Base-by-base conservation (phyloP, 2,797 vertebrate genomes). In the Sarcophilus harrisii region DNA sequence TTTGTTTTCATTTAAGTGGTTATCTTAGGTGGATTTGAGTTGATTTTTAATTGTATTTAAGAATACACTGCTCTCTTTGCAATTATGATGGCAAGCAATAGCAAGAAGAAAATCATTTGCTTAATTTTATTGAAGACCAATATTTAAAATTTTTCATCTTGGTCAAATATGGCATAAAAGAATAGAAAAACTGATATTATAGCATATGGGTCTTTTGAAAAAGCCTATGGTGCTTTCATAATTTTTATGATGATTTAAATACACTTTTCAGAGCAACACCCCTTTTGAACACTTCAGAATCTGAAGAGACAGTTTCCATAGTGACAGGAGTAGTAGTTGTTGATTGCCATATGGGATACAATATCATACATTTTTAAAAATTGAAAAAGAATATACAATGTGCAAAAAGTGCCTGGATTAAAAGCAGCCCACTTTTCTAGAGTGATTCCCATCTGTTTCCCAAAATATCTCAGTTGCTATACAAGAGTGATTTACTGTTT, bases 281-380 rank as follows among this genome's bases (percentile, higher is more conserved):
- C 60, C 57, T 93, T 93, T 89, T 5, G 38, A 92, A 24, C 81
- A 91, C 66, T 57, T 54, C 28, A 5, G 60, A 62, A 93, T 94
- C 54, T 90, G 58, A 59, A 87, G 62, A 52, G 58, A 18, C 90
- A 89, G 52, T 91, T 90, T 45, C 94, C 87, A 59, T 49, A 30
- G 45, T 30, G 38, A 92, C 55, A 13, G 30, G 38, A 60, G n/a
- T 93, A 49, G 57, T 93, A 57, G 30, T 49, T 91, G 28, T 93
- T 92, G 81, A 91, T 92, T 54, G 57, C 49, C 52, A 60, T 52
- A 57, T 90, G 45, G 28, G 52, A 5, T 62, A 87, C 9, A 66
- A 57, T 21, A 94, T 24, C 30, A 95, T 38, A 55, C 28, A 28
- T 62, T 94, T 94, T 58, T 12, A 92, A 62, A 90, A 92, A 13